phyloP scores from a whole-genome alignment of 2,888 invertebrate species.

The Andricus curvator region DNA sequence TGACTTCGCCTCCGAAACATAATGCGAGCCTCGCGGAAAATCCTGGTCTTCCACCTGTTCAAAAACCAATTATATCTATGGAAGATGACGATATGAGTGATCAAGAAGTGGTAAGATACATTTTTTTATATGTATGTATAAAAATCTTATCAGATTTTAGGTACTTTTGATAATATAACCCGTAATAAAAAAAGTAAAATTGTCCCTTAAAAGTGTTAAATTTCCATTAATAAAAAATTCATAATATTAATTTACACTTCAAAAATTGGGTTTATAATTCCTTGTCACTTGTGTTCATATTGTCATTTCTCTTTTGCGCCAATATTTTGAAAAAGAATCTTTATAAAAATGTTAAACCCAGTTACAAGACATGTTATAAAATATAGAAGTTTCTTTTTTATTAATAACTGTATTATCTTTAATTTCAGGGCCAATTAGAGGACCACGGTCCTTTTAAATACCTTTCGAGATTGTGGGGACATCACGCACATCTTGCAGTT shows the following conservation, averaged over 20 bases:
- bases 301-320: too few species aligned
- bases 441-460: slow-evolving; percentile 94
- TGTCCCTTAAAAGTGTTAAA: background rate
- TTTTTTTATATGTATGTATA: slow-evolving; percentile 27
- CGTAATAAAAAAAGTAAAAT: background rate
- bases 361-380: background rate
- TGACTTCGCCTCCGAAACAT: slow-evolving; percentile 52
- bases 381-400: slow-evolving; percentile 23
- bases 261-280: too few species aligned
- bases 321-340: too few species aligned
- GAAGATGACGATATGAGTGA: slow-evolving; percentile 96
- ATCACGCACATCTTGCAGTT: slow-evolving; percentile 95
- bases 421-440: slow-evolving; percentile 84
- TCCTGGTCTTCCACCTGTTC: slow-evolving; percentile 77
- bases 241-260: too few species aligned
- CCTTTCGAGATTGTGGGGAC: slow-evolving; percentile 89
- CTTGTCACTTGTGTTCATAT: too few species aligned
- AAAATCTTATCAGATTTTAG: slow-evolving; percentile 28
- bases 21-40: slow-evolving; percentile 62
- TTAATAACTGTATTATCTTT: slow-evolving; percentile 27
- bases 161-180: background rate
- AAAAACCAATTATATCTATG: slow-evolving; percentile 94
- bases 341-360: background rate
- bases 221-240: background rate
- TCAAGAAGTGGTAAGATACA: slow-evolving; percentile 85